Base-by-base conservation (phyloP, 2,888 invertebrate genomes). In the Dysmachus trigonus region DNA sequence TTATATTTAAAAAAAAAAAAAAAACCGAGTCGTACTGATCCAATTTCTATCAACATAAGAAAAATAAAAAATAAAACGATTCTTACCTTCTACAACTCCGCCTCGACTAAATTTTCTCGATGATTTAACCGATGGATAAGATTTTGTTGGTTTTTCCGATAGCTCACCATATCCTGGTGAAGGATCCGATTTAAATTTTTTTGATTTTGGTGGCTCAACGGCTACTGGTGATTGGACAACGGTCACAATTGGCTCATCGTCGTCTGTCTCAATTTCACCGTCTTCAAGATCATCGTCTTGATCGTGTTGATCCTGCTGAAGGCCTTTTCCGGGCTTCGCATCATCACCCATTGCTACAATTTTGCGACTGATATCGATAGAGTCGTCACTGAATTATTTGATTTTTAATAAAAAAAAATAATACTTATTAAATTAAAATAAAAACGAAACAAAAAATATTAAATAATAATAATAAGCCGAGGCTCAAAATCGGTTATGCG, bases 261-360 rank as follows among this genome's bases (percentile, higher is more conserved):
- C 93, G 88, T 94, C 94, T 87, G 94, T 93, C 89, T 96, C 96
- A 89, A 97, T 97, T 92, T 97, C 97, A 77, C 97, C 97, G 90
- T 97, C 97, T 92, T 97, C 97, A 88, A 97, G 93, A 91, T 97
- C 97, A 90, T 95, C 94, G 73, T 92, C 79, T 15, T 15, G n/a
- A n/a, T n/a, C n/a, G n/a, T n/a, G 73, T 1, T 73, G 18, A n/a
- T 33, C 15, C 6, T 73, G 18, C 30, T 22, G 15, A 41, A 22
- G 0, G 27, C 41, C 27, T 10, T 27, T 76, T 41, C 2, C 15
- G 3, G 13, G 33, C 13, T 79, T 77, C 2, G 41, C 74, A n/a
- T 35, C 74, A 76, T 13, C 30, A 47, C 31, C 79, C 79, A 79
- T 79, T 47, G 73, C 15, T 31, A 30, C 73, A 72, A 27, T 27